phyloP scores from a whole-genome alignment of 2,888 invertebrate species.

The Epinotia brunnichana region DNA sequence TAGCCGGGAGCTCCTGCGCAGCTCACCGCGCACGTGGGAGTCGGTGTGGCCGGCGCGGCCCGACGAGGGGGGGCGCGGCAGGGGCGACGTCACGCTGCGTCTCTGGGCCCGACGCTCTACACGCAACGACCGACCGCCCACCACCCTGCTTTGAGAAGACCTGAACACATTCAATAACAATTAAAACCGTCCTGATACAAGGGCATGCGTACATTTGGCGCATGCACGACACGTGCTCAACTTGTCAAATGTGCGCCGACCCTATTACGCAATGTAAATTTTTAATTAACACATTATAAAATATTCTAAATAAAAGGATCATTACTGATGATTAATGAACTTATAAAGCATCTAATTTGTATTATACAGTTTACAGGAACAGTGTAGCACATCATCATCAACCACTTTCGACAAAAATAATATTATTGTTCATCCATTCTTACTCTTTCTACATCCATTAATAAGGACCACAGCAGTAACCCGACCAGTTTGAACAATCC shows the following conservation, averaged over 20 bases:
- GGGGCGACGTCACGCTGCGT: conserved; percentile 74
- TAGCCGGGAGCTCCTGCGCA: conserved; percentile 81
- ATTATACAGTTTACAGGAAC: too few relatives aligned
- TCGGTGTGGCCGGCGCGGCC: conserved; percentile 69
- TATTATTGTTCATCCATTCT: too few relatives aligned
- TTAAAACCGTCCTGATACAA: not conserved
- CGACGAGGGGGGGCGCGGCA: conserved; percentile 67
- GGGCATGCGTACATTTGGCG: not conserved
- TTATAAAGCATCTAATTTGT: too few relatives aligned
- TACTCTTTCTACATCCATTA: too few relatives aligned
- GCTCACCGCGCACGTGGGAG: conserved; percentile 68
- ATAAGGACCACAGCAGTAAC: too few relatives aligned
- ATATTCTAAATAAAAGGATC: too few relatives aligned
- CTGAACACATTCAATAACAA: conserved; percentile 57
- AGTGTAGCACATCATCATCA: too few relatives aligned
- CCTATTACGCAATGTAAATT: not conserved
- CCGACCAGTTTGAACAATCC: too few relatives aligned
- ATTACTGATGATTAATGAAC: too few relatives aligned
- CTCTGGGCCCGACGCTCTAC: conserved; percentile 71
- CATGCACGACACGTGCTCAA: too few relatives aligned
- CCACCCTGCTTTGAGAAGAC: conserved; percentile 84
- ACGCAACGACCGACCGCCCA: conserved; percentile 83
- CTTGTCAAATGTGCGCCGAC: not conserved
- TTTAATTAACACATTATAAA: too few relatives aligned
- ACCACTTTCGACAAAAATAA: too few relatives aligned